phyloP scores from a whole-genome alignment of 2,888 invertebrate genomes.

The Rotaria macrura region DNA sequence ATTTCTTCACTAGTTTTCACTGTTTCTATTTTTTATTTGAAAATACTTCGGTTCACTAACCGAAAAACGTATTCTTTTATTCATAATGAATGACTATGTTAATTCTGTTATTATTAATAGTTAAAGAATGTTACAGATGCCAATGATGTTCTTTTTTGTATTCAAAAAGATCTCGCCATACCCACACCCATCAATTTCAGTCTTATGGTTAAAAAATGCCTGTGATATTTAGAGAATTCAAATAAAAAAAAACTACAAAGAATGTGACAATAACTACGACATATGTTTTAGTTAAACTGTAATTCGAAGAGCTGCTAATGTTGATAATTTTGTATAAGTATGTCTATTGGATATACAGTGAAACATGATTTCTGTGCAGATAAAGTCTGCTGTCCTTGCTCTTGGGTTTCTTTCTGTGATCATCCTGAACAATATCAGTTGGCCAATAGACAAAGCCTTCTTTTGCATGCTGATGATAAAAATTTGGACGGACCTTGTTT shows the following conservation, averaged over 20 bases:
- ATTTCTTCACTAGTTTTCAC: too few relatives aligned
- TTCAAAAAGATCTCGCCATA: too few relatives aligned
- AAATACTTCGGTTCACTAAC: too few relatives aligned
- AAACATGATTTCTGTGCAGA: constrained; percentile 6
- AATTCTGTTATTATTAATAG: too few relatives aligned
- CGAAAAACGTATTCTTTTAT: too few relatives aligned
- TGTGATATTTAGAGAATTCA: neutral
- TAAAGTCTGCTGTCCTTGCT: neutral
- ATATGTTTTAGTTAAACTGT: neutral
- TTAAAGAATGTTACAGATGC: too few relatives aligned
- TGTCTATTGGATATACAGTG: constrained; percentile 6
- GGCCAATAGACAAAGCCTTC: neutral
- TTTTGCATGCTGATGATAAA: neutral
- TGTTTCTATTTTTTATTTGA: too few relatives aligned
- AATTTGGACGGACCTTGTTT: neutral
- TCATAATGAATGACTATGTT: too few relatives aligned
- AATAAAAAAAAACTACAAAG: neutral
- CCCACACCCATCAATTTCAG: neutral
- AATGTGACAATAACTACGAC: neutral
- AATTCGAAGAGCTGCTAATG: neutral
- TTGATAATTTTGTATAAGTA: neutral
- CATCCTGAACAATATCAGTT: neutral
- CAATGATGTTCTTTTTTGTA: too few relatives aligned
- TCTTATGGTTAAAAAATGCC: neutral
- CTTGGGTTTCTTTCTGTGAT: neutral